These are phyloP conservation scores for Centropus unirufus DNA, from an alignment of 2,113 vertebrate genomes.

Conservation along the genomic window DNA sequence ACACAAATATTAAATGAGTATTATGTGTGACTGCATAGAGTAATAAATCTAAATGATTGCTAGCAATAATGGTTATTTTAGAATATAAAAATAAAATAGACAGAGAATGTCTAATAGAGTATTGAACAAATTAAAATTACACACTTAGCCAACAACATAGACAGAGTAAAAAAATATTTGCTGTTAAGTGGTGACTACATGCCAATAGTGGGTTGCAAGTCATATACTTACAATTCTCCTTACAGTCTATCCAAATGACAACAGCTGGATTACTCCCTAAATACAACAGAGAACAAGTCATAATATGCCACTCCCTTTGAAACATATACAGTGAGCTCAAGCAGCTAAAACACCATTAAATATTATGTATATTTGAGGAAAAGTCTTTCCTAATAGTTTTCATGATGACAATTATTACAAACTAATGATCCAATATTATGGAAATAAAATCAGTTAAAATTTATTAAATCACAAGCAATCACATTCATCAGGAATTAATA, in stretches of 20 bases:
- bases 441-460: neutral
- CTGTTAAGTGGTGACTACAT: neutral
- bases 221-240: neutral
- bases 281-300: neutral
- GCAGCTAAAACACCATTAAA: neutral
- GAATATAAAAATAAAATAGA: neutral
- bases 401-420: neutral
- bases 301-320: neutral
- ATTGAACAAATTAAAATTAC: neutral
- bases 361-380: neutral
- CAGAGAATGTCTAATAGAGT: neutral
- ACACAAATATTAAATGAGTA: neutral
- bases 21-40: neutral
- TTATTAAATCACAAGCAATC: neutral
- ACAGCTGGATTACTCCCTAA: neutral
- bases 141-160: neutral
- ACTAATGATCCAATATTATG: neutral
- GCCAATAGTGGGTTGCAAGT: neutral
- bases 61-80: neutral
- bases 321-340: neutral
- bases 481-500: neutral
- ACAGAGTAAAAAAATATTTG: neutral
- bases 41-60: neutral
- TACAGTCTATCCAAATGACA: neutral
- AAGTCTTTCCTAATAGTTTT: neutral